Evolutionary conservation across 1,140 invertebrate species (phyloP), one percentile per base, ranked within the genome.

Genomic region (Lutraria rhynchaena): DNA sequence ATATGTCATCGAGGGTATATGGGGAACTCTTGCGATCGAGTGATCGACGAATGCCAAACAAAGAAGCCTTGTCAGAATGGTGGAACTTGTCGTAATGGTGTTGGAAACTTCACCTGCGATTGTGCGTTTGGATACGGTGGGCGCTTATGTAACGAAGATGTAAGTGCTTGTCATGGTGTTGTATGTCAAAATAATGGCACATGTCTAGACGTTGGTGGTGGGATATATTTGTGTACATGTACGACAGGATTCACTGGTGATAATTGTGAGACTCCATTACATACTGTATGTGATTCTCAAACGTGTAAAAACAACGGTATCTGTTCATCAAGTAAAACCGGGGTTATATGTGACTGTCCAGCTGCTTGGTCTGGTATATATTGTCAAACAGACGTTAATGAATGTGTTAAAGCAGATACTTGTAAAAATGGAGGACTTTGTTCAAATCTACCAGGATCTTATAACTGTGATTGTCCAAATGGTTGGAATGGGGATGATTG

Each of bases 181-280:
- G 24, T 46, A 0, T 83, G 81, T 46, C 35, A 58, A 60, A 69
- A 76, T 24, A 49, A 70, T 58, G 81, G 81, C n/a, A 46, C 65
- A 31, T 83, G 81, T 37, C 13, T 80, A n/a, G 49, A 80, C 7
- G n/a, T 80, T 17, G 51, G 22, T 13, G 60, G 46, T 24, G n/a
- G 29, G 3, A 22, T 1, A 17, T 80, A 55, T 60, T 11, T 58
- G n/a, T 80, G 76, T 29, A 58, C 67, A 51, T 80, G 76, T 44
- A 22, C 22, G 13, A 0, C 9, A 11, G 65, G 46, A 31, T 70
- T 46, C n/a, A 58, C 76, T n/a, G 75, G 76, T n/a, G 51, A 69
- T n/a, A 24, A 53, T 22, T 80, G 76, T 33, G 76, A 80, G 31
- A 57, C 49, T 22, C 41, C 33, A 49, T 29, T 80, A 44, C 22